Percentiles rank a stretch among this genome's conserved stretches.
These are phyloP conservation scores for Pungitius pungitius DNA, from an alignment of 2,113 vertebrate species.

Conservation along the genomic window DNA sequence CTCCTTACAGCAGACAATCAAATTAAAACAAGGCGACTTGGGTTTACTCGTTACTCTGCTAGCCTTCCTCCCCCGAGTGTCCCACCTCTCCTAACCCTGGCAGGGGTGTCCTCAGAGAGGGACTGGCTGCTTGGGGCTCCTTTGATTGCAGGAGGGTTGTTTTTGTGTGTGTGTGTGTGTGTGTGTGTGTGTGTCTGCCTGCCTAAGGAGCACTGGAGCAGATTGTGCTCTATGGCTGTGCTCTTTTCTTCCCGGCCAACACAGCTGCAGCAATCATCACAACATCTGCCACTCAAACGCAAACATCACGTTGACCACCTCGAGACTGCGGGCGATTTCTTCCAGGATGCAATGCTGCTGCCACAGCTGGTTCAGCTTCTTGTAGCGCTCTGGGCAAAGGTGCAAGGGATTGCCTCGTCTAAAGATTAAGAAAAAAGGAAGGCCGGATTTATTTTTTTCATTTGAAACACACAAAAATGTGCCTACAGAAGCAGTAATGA, in stretches of 20 bases:
- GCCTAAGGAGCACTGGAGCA: slow-evolving; percentile 33
- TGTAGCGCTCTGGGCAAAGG: slow-evolving; percentile 91
- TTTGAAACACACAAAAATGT: neutral
- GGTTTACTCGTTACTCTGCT: slow-evolving; percentile 41
- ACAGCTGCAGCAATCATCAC: slow-evolving; percentile 73
- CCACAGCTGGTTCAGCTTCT: slow-evolving; percentile 94
- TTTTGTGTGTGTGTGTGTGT: slow-evolving; percentile 1
- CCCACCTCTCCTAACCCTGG: slow-evolving; percentile 25
- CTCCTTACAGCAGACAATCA: slow-evolving; percentile 57
- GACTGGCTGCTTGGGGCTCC: slow-evolving; percentile 14
- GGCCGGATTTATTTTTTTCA: neutral
- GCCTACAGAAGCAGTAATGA: neutral
- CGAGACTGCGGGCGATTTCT: slow-evolving; percentile 94
- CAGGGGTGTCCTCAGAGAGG: slow-evolving; percentile 29
- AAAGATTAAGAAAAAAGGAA: slow-evolving; percentile 31
- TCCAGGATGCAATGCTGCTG: slow-evolving; percentile 97
- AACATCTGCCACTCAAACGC: slow-evolving; percentile 97
- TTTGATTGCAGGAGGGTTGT: slow-evolving; percentile 33
- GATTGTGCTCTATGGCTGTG: slow-evolving; percentile 40
- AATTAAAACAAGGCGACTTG: slow-evolving; percentile 71
- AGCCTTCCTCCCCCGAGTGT: slow-evolving; percentile 12
- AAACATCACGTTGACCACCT: slow-evolving; percentile 92
- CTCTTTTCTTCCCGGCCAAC: slow-evolving; percentile 12
- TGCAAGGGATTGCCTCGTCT: slow-evolving; percentile 90
- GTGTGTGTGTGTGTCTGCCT: slow-evolving; percentile 1